Percentiles rank a stretch among this genome's conserved stretches.
Evolutionary conservation across 2,888 invertebrate genomes (phyloP).

Genomic region (Poecilobothrus nobilitatus): DNA sequence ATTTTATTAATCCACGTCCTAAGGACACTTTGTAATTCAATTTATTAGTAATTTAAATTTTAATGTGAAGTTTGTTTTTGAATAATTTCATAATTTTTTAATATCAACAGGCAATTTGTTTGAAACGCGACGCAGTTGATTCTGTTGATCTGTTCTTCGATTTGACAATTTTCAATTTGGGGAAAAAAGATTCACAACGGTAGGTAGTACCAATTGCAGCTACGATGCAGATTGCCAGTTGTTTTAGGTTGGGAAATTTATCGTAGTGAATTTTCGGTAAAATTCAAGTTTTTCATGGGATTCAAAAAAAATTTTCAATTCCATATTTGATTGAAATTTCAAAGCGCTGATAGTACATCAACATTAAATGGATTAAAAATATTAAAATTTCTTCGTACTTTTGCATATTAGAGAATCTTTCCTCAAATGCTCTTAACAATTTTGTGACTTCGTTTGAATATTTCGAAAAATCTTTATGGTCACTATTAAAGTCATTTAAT

Average conservation of each 20-base stretch:
- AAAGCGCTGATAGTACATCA: not conserved
- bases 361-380: not conserved
- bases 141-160: not conserved
- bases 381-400: not conserved
- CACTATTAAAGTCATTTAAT: not conserved
- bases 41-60: no score
- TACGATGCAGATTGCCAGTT: no score
- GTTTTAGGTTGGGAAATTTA: no score
- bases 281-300: no score
- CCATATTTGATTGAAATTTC: not conserved
- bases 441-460: conserved; percentile 2
- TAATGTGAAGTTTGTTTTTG: no score
- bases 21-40: no score
- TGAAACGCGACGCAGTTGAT: not conserved
- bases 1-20: no score
- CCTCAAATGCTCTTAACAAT: not conserved
- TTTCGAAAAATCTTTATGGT: conserved; percentile 4
- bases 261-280: no score
- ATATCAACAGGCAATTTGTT: not conserved
- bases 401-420: no score
- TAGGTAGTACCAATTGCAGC: no score
- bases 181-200: no score
- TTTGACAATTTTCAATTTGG: not conserved
- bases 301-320: not conserved
- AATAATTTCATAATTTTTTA: not conserved